Evolutionary conservation across 92 coral and sea anemone genomes (phyloP), one percentile per base, ranked within the genome.

Genomic region (Anthopleura xanthogrammica): DNA sequence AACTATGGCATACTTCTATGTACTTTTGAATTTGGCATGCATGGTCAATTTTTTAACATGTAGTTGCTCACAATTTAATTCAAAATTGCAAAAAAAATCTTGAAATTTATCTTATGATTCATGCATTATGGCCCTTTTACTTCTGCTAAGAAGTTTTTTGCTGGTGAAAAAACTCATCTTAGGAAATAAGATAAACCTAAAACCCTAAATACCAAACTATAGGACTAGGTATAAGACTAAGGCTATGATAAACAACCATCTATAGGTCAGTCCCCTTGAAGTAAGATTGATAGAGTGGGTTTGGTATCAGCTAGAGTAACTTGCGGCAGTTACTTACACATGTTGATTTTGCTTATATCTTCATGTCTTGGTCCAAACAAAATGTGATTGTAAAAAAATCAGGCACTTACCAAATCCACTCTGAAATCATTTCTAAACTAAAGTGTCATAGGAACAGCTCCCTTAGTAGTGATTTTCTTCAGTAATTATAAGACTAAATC

Each of bases 81-180:
- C 50, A 46, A 46, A 46, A 46, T 5, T 64, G 72, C 72, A 5
- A 64, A 64, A n/a, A 22, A 19, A 9, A 5, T 0, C 72, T 19
- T 20, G 2, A 0, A 19, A 20, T 64, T 3, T 19, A 22, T 64
- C 11, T 1, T 9, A 19, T 22, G 5, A 17, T n/a, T 22, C 1
- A n/a, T n/a, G 20, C 16, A 16, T 54, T 64, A 17, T 64, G 72
- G 22, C 72, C 13, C 36, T 17, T 64, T 64, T n/a, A 64, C 72
- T 64, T 64, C 41, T 79, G 83, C 62, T 7, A n/a, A 79, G 66
- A 79, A 79, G 83, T 79, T 79, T 70, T 79, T 79, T 79, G 83
- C 83, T 79, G 83, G 75, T 79, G 83, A 79, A 79, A 79, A 79
- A 79, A 79, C 83, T 79, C 29, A 79, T 79, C 83, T 79, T 79